Conservation (phyloP, 2,888 invertebrate species). For the Cecidostiba fungosa region DNA sequence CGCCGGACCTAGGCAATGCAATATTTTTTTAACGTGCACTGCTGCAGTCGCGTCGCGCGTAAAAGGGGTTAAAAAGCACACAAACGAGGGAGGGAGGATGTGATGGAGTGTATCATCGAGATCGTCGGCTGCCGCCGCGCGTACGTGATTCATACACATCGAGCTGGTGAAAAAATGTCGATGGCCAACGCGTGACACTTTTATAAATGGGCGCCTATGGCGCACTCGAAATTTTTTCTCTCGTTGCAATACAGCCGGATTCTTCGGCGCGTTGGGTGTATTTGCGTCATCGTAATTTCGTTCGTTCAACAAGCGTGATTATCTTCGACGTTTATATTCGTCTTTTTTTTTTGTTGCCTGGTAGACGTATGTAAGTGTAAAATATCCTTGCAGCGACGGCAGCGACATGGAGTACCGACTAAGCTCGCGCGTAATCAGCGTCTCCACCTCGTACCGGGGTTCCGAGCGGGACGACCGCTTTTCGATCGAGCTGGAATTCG, state of each 20-base stretch:
- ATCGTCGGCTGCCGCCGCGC: not conserved
- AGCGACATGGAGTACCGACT: conserved; percentile 86
- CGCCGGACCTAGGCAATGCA: conserved; percentile 9
- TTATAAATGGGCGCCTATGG: conserved; percentile 1
- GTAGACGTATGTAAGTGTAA: too few species aligned
- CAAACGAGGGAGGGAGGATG: not conserved
- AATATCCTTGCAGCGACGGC: conserved; percentile 81
- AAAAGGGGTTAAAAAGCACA: conserved; percentile 9
- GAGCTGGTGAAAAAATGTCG: conserved; percentile 18
- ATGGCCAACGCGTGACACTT: conserved; percentile 22
- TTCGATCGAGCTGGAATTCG: conserved; percentile 59
- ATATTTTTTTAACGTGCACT: conserved; percentile 26
- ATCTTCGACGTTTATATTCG: too few species aligned
- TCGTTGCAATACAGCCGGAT: not conserved
- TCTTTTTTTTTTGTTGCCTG: too few species aligned
- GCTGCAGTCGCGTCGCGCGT: not conserved
- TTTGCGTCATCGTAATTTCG: not conserved
- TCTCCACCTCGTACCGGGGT: conserved; percentile 73
- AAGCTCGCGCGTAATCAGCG: conserved; percentile 83
- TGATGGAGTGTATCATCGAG: conserved; percentile 32
- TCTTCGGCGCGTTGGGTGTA: too few species aligned
- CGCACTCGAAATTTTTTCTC: conserved; percentile 66
- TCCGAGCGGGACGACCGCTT: conserved; percentile 38
- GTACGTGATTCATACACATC: conserved; percentile 13
- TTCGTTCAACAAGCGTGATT: not conserved